Percentiles rank a stretch among this genome's conserved stretches.
Conservation (phyloP, 2,113 vertebrate genomes). For the Cervus canadensis region DNA sequence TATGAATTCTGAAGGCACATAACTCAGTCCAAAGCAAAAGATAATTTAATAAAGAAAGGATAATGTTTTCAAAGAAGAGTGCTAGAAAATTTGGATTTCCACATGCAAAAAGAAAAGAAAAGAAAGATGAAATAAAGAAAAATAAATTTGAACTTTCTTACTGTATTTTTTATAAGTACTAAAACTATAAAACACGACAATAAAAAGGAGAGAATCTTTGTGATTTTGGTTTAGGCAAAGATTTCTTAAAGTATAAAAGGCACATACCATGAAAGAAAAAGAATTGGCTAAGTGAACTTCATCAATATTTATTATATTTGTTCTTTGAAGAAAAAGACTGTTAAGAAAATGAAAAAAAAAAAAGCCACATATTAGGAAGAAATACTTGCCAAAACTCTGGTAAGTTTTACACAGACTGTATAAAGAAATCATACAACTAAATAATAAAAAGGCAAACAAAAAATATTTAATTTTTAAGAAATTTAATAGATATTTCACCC, state of each 20-base stretch:
- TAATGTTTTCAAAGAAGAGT: neutral
- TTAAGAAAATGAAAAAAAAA: neutral
- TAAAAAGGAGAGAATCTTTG: neutral
- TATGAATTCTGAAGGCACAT: neutral
- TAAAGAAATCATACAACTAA: neutral
- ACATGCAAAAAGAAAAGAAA: neutral
- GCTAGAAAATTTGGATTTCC: neutral
- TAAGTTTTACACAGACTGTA: neutral
- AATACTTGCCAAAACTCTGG: neutral
- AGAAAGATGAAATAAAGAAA: neutral
- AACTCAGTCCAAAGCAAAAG: neutral
- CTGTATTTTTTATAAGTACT: neutral
- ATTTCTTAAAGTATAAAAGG: neutral
- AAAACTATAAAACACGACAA: neutral
- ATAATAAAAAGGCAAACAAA: neutral
- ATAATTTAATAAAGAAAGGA: neutral
- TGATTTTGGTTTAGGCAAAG: neutral
- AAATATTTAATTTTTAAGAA: neutral
- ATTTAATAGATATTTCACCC: neutral
- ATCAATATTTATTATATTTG: neutral
- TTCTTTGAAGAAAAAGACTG: neutral
- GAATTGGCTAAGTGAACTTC: neutral
- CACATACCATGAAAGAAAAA: neutral
- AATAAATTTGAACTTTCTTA: neutral
- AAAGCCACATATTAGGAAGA: neutral